phyloP scores from a whole-genome alignment of 2,888 invertebrate species.

The Cephus rjabovi region DNA sequence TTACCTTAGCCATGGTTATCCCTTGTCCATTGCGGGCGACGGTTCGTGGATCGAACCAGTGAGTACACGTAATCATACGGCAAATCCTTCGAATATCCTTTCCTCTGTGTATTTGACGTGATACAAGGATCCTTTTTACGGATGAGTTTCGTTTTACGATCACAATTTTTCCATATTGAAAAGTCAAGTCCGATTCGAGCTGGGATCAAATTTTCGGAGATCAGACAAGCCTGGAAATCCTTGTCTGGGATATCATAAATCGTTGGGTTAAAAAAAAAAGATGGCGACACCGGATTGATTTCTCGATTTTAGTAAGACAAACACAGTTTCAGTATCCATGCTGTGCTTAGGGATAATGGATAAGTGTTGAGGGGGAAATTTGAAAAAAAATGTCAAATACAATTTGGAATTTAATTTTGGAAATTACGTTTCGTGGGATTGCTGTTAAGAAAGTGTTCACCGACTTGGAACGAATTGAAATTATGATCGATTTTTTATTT shows the following conservation, averaged over 20 bases:
- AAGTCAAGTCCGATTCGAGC: background rate
- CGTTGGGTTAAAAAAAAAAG: background rate
- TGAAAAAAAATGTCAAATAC: background rate
- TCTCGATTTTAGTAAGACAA: background rate
- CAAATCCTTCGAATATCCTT: conserved; percentile 10
- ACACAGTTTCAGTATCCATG: background rate
- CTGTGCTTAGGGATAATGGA: too few species aligned
- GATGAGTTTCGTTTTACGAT: conserved; percentile 18
- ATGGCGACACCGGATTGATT: background rate
- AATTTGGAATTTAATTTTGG: background rate
- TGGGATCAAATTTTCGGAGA: background rate
- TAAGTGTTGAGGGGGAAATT: too few species aligned
- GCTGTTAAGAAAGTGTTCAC: background rate
- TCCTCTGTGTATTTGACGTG: conserved; percentile 13
- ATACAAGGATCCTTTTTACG: conserved; percentile 2
- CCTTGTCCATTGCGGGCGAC: background rate
- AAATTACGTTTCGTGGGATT: too few species aligned
- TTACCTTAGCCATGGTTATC: background rate
- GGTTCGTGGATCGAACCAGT: conserved; percentile 6
- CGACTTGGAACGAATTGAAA: background rate
- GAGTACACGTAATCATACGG: conserved; percentile 18
- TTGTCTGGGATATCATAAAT: background rate
- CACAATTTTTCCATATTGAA: conserved; percentile 23
- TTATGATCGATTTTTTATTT: background rate
- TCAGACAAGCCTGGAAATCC: background rate